Base-by-base conservation (phyloP, 2,797 vertebrate genomes). In the Sebastes matsubarae region DNA sequence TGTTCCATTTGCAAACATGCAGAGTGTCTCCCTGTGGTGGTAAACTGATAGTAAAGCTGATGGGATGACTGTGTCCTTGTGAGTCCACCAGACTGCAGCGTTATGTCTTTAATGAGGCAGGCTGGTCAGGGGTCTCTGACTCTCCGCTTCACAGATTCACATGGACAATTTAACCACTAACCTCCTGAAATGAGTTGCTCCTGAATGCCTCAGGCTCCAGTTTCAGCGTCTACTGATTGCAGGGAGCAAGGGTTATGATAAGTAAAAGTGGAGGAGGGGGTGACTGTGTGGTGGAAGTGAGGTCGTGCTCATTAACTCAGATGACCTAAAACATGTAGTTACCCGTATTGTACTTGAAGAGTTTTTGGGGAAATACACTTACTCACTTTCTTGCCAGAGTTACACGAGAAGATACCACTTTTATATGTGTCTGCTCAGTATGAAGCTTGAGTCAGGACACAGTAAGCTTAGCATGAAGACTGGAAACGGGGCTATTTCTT, bases 131-230 rank as follows among this genome's bases (percentile, higher is more conserved):
- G 87, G 78, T 88, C 91, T 89, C 88, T 86, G 91, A 92, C 82
- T 92, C 87, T 52, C 25, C 80, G 93, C 95, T 94, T 94, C 94
- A 94, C 92, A 88, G 95, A 91, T 93, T 95, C 95, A 94, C 95
- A 91, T 90, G 96, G 94, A 93, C 95, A 96, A 96, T 96, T 96
- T 96, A 96, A 96, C 95, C 93, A 94, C 94, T 96, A 95, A 96
- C 95, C 95, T 96, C 87, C 92, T 90, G 84, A 95, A 94, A 94
- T 95, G 96, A 95, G 93, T 92, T 85, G 84, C 91, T 89, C 88
- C 86, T 89, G 94, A 94, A 96, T 96, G 93, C 94, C 94, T 91
- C 59, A 1, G 92, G 94, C 90, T 96, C 93, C 61, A 66, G 94
- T 96, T 96, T 96, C 95, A 94, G 92, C 65, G 29, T 76, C 84